These are phyloP conservation scores for Stenurella melanura DNA, from an alignment of 2,888 invertebrate genomes.

Conservation along the genomic window DNA sequence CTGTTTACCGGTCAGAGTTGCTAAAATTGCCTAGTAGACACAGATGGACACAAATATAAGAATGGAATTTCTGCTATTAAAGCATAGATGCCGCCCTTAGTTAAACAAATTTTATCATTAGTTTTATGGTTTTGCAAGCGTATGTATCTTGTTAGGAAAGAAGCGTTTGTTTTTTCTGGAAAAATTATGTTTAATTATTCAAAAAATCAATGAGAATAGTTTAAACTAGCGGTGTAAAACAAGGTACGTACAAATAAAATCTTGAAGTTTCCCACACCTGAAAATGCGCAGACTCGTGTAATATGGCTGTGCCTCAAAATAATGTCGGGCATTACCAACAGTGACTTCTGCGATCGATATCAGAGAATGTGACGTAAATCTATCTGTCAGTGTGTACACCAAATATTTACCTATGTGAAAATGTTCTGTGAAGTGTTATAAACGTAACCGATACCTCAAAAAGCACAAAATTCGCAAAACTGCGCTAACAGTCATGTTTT, in stretches of 20 bases:
- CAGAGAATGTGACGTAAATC: slow-evolving; percentile 72
- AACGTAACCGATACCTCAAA: slow-evolving; percentile 62
- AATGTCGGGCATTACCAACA: slow-evolving; percentile 73
- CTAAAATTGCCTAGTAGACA: too few species aligned
- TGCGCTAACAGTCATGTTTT: slow-evolving; percentile 72
- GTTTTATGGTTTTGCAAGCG: slow-evolving; percentile 15
- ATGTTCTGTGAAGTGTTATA: slow-evolving; percentile 67
- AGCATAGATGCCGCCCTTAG: slow-evolving; percentile 41
- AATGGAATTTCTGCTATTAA: slow-evolving; percentile 25
- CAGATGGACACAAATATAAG: neutral
- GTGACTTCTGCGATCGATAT: slow-evolving; percentile 79
- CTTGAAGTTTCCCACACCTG: slow-evolving; percentile 55
- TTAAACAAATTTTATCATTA: slow-evolving; percentile 36
- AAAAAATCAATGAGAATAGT: neutral
- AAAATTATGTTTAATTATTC: slow-evolving; percentile 1
- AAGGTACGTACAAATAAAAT: slow-evolving; percentile 42
- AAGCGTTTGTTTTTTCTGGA: slow-evolving; percentile 4
- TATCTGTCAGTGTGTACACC: slow-evolving; percentile 68
- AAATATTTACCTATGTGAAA: slow-evolving; percentile 68
- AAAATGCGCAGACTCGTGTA: slow-evolving; percentile 81
- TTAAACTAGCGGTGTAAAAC: neutral
- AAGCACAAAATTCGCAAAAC: slow-evolving; percentile 67
- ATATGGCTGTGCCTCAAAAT: slow-evolving; percentile 79
- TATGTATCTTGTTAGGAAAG: neutral
- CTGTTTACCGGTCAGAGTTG: too few species aligned